A percentile compares a stretch with the other conserved stretches of the same genome.
These are phyloP conservation scores for Drosophila anomelani DNA, from an alignment of 2,888 invertebrate genomes.

Conservation along the genomic window DNA sequence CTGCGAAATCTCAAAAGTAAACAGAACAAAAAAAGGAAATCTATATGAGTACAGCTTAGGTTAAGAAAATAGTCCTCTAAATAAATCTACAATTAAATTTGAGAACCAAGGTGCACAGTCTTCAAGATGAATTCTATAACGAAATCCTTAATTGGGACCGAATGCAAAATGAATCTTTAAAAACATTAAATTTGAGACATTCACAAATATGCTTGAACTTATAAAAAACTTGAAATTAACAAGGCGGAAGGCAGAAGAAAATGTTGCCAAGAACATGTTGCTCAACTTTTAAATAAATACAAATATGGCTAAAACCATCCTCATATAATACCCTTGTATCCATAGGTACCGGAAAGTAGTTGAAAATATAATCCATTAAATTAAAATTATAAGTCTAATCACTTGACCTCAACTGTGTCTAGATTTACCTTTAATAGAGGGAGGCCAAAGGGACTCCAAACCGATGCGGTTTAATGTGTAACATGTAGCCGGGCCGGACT, in stretches of 20 bases:
- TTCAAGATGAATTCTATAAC: not conserved
- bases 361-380: too few relatives aligned
- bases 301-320: too few relatives aligned
- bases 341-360: too few relatives aligned
- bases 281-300: too few relatives aligned
- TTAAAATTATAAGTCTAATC: not conserved
- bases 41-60: constrained; percentile 15
- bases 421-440: constrained; percentile 1
- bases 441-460: not conserved
- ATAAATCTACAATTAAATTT: not conserved
- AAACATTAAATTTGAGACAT: not conserved
- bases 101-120: not conserved
- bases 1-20: constrained; percentile 77
- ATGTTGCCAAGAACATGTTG: not conserved
- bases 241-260: not conserved
- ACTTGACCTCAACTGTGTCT: constrained; percentile 3
- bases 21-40: constrained; percentile 60
- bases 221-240: not conserved
- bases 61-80: not conserved
- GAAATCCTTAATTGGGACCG: not conserved
- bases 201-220: not conserved
- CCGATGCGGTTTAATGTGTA: constrained; percentile 72
- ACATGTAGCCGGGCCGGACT: constrained; percentile 66
- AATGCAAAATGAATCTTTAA: not conserved
- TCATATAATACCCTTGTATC: too few relatives aligned